Conservation (phyloP, 2,113 vertebrate genomes). For the Rattus rattus region DNA sequence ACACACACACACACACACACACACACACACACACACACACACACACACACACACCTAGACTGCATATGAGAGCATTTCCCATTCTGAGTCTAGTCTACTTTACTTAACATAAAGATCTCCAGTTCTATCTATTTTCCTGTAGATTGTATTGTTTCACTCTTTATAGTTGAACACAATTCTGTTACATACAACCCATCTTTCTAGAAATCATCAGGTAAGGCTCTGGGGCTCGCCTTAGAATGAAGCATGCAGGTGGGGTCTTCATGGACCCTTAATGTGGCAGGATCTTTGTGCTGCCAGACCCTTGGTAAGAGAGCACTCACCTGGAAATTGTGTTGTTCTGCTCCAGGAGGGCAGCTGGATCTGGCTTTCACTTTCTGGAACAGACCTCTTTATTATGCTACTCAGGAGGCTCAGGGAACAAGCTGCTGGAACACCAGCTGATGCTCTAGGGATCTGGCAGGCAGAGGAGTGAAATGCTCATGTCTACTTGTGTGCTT, state of each 20-base stretch:
- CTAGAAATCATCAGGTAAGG: background rate
- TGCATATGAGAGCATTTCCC: background rate
- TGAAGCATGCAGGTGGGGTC: background rate
- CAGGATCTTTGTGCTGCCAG: background rate
- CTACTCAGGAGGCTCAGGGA: constrained; percentile 27
- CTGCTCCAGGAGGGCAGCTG: background rate
- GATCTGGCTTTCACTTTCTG: background rate
- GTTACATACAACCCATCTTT: background rate
- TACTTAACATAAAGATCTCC: background rate
- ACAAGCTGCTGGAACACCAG: background rate
- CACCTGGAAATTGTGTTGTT: background rate
- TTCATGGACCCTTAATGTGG: background rate
- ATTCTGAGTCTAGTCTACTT: background rate
- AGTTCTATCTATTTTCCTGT: background rate
- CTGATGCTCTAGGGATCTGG: background rate
- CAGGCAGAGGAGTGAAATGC: background rate
- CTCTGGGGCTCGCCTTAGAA: background rate
- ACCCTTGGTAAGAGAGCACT: background rate
- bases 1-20: background rate
- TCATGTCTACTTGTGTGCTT: background rate
- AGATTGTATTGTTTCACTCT: background rate
- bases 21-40: background rate
- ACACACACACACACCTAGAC: background rate
- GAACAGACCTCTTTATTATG: constrained; percentile 38
- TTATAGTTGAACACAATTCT: background rate